A percentile compares a stretch with the other conserved stretches of the same genome.
Evolutionary conservation across 2,888 invertebrate genomes (phyloP).

Genomic region (Caenorhabditis parvicauda): DNA sequence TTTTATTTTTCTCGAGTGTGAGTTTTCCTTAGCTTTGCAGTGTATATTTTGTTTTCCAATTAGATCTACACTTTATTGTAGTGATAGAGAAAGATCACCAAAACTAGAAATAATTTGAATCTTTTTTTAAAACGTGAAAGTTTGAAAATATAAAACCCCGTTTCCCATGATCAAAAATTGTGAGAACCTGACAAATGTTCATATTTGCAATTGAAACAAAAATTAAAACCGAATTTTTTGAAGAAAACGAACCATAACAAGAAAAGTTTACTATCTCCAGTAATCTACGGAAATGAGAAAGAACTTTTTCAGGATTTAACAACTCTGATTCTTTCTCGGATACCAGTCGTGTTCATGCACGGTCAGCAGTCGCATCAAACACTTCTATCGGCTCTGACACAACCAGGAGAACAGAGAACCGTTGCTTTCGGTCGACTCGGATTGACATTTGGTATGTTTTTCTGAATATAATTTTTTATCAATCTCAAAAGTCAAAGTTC

Average conservation of each 20-base stretch:
- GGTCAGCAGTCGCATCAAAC: slow-evolving; percentile 54
- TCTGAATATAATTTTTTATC: too few relatives aligned
- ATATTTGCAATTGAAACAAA: too few relatives aligned
- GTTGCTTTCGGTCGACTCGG: slow-evolving; percentile 52
- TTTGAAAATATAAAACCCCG: too few relatives aligned
- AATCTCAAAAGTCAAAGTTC: too few relatives aligned
- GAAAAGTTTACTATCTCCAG: neutral
- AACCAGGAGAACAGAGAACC: slow-evolving; percentile 50
- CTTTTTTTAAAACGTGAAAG: too few relatives aligned
- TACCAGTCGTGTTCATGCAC: slow-evolving; percentile 50
- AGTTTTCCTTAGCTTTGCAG: too few relatives aligned
- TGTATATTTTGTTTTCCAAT: too few relatives aligned
- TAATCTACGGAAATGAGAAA: neutral
- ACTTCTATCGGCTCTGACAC: slow-evolving; percentile 45
- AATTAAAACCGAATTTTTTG: neutral
- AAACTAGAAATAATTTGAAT: too few relatives aligned
- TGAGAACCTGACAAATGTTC: too few relatives aligned
- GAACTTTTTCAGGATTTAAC: slow-evolving; percentile 36
- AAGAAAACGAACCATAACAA: neutral
- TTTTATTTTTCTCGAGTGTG: slow-evolving; percentile 37
- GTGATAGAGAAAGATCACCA: too few relatives aligned
- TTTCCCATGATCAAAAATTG: neutral
- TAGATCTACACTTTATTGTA: too few relatives aligned
- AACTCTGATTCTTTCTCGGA: slow-evolving; percentile 33
- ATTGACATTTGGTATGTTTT: slow-evolving; percentile 49